Base-by-base conservation (phyloP, 2,888 invertebrate species). In the Heteropelma amictum region DNA sequence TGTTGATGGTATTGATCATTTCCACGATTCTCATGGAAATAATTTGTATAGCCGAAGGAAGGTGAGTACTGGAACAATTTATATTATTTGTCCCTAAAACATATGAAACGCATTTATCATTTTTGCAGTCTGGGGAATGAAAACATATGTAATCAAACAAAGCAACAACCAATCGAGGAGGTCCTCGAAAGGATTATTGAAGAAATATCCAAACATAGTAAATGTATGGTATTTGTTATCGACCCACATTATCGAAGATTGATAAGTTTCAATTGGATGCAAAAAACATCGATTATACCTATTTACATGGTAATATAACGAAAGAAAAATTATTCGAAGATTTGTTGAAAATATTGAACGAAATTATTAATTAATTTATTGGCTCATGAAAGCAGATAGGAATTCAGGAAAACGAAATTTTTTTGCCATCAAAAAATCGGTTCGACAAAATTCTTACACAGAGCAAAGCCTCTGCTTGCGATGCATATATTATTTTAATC, bases 401-500 rank as follows among this genome's bases (percentile, higher is more conserved):
- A 17, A 69, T 89, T 23, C 79, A 78, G 5, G 86, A 88, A n/a
- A 85, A 79, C 19, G 87, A 89, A 64, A 68, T 82, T 53, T 85
- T 88, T 49, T 77, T 72, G 8, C 82, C 82, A 10, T 83, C 86
- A 0, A 81, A 79, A 21, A 68, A 30, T 17, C 75, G 64, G 54
- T 42, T 87, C 19, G 12, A 61, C 21, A 72, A 49, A 10, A 82
- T 82, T 38, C 77, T 89, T 10, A 45, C 21, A 2, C 79, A 83
- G 2, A 85, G 85, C 3, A 92, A 92, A 82, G 90, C 90, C 72
- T 91, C 92, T 60, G 93, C 94, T 19, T 96, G 96, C 84, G 93
- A 93, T 81, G 89, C 93, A 3, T 94, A 95, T 82, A 87, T 95
- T 28, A 92, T 96, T 72, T 90, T 95, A 7, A 88, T 95, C 19